Base-by-base conservation (phyloP, 2,797 vertebrate genomes). In the Leucoraja ocellata region DNA sequence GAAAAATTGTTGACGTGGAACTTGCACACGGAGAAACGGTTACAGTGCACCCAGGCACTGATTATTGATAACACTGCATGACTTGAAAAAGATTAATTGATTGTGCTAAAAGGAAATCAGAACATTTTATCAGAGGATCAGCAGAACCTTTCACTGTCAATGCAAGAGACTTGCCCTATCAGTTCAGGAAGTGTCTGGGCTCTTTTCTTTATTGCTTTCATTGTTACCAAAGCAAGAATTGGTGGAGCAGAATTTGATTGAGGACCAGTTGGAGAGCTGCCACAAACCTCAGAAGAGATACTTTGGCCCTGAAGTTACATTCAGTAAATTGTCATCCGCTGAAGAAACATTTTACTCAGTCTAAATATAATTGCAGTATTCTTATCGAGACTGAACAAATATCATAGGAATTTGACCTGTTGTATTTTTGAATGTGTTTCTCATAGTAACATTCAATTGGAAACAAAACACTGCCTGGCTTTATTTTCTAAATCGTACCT, bases 401-500 rank as follows among this genome's bases (percentile, higher is more conserved):
- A 92, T 92, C 71, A 92, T 18, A 74, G 71, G 90, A 92, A 92
- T 92, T 74, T 92, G 90, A 92, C 90, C 90, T 73, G 32, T 92
- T 92, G 46, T 71, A 92, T 92, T 92, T 92, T 92, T 92, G 90
- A 92, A 92, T 28, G 90, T 46, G 90, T 74, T 92, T 92, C 90
- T 54, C 90, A 74, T 92, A 92, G 90, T 92, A 92, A 92, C 90
- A 92, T 74, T 25, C 39, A 92, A 92, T 92, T 92, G 76, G 90
- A 46, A 92, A 92, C 90, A 74, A 92, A 92, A 92, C 90, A 92
- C 46, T 92, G 90, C 90, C 90, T n/a, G 13, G 39, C 73, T 92
- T 76, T 74, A 92, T 92, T 92, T 92, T 92, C 36, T 16, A 25
- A 3, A 39, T 74, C 25, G 46, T 28, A 7, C 68, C 54, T 46